A percentile compares a stretch with the other conserved stretches of the same genome.
Evolutionary conservation across 2,113 vertebrate genomes (phyloP).

Genomic region (Choloepus hoffmanni): DNA sequence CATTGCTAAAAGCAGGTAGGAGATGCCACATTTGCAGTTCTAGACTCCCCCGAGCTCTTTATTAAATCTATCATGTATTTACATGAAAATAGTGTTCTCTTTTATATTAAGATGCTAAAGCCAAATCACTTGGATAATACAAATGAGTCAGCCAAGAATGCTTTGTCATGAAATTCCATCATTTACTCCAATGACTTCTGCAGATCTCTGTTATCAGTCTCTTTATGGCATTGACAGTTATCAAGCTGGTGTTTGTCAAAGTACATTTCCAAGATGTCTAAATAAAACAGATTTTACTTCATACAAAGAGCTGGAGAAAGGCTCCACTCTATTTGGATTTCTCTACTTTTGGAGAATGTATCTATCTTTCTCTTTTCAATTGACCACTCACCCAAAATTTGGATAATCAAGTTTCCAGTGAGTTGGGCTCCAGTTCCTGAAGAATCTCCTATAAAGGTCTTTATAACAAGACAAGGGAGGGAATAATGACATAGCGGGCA

Average conservation of each 20-base stretch:
- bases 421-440: neutral
- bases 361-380: slow-evolving; percentile 45
- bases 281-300: slow-evolving; percentile 85
- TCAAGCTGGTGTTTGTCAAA: slow-evolving; percentile 86
- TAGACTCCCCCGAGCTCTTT: slow-evolving; percentile 51
- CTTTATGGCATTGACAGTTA: slow-evolving; percentile 85
- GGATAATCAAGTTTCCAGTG: slow-evolving; percentile 44
- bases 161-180: slow-evolving; percentile 81
- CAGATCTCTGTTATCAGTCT: slow-evolving; percentile 84
- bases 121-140: slow-evolving; percentile 82
- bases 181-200: slow-evolving; percentile 84
- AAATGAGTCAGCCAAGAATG: slow-evolving; percentile 79
- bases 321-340: slow-evolving; percentile 75
- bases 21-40: slow-evolving; percentile 35
- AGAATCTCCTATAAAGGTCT: slow-evolving; percentile 12
- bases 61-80: slow-evolving; percentile 72
- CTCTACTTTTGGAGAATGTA: slow-evolving; percentile 73
- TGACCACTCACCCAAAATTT: slow-evolving; percentile 43
- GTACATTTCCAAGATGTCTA: slow-evolving; percentile 86
- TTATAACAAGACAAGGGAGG: neutral
- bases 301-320: slow-evolving; percentile 77
- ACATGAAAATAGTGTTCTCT: slow-evolving; percentile 75
- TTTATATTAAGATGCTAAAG: slow-evolving; percentile 82
- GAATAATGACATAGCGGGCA: neutral
- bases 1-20: slow-evolving; percentile 61